Base-by-base conservation (phyloP, 2,888 invertebrate species). In the Himalopsyche tibetana region DNA sequence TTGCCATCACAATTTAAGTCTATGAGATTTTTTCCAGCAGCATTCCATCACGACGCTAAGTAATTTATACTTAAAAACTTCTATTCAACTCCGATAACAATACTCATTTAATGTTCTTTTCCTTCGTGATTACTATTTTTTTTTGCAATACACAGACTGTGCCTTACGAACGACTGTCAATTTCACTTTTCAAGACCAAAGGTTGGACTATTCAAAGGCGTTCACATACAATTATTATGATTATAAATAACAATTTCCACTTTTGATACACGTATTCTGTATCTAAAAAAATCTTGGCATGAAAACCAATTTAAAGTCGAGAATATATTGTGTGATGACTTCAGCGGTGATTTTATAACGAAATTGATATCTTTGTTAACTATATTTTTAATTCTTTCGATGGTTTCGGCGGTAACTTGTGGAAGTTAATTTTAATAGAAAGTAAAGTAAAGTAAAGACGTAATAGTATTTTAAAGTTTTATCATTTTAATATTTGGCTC, bases 121-220 rank as follows among this genome's bases (percentile, higher is more conserved):
- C 11, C 28, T 28, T 63, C 63, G 9, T 11, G 19, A 15, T 63
- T n/a, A 63, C 19, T 45, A 45, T 45, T 45, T 63, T 63, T 63
- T 63, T 63, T 63, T 63, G 63, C 63, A 63, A 28, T 11, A 19
- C 63, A 63, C 19, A 17, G 56, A n/a, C 5, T 56, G 56, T 63
- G 63, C 63, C 19, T 63, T 63, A 63, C 63, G 63, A 28, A 28
- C 28, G 8, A 63, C 63, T 63, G 63, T 19, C 63, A 63, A 63
- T 63, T 63, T 63, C 63, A 63, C 63, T 63, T 63, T 63, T 19
- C 28, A 28, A 28, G 63, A 63, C 63, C 63, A 63, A 63, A 63
- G 63, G 63, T 63, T 63, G 63, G 63, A 63, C 63, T 28, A 19
- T 63, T 19, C n/a, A 19, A 5, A 63, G 63, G 8, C 19, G 19